A percentile compares a stretch with the other conserved stretches of the same genome.
These are phyloP conservation scores for Remorina albescens DNA, from an alignment of 2,797 vertebrate genomes.

Conservation along the genomic window DNA sequence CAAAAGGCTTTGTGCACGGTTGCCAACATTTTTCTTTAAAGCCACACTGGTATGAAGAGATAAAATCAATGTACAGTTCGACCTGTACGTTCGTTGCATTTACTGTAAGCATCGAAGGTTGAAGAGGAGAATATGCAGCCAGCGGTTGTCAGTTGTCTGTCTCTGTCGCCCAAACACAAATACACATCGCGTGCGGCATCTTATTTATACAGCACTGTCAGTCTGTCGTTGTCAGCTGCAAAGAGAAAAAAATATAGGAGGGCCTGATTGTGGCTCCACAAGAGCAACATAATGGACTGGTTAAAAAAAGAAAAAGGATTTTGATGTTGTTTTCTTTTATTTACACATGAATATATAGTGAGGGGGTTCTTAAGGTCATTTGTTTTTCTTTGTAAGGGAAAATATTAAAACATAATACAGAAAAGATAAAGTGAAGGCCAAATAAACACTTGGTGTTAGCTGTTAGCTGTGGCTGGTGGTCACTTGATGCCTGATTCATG, in stretches of 20 bases:
- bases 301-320: slow-evolving; percentile 16
- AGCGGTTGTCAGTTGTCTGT: slow-evolving; percentile 14
- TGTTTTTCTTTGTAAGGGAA: background rate
- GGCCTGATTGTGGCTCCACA: background rate
- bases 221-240: slow-evolving; percentile 1
- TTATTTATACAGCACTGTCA: slow-evolving; percentile 35
- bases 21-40: slow-evolving; percentile 24
- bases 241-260: background rate
- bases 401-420: too few relatives aligned
- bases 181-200: background rate
- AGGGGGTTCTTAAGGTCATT: background rate
- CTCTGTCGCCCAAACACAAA: slow-evolving; percentile 3
- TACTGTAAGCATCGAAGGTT: slow-evolving; percentile 4
- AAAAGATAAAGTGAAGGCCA: background rate
- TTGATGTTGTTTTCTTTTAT: slow-evolving; percentile 38
- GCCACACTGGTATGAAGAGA: background rate
- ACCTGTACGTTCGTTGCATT: slow-evolving; percentile 2
- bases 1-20: background rate
- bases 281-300: background rate
- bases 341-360: background rate
- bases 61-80: background rate
- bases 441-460: background rate
- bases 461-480: slow-evolving; percentile 7
- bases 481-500: background rate
- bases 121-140: slow-evolving; percentile 7